These are phyloP conservation scores for Plestiodon gilberti DNA, from an alignment of 2,113 vertebrate species.

Conservation along the genomic window DNA sequence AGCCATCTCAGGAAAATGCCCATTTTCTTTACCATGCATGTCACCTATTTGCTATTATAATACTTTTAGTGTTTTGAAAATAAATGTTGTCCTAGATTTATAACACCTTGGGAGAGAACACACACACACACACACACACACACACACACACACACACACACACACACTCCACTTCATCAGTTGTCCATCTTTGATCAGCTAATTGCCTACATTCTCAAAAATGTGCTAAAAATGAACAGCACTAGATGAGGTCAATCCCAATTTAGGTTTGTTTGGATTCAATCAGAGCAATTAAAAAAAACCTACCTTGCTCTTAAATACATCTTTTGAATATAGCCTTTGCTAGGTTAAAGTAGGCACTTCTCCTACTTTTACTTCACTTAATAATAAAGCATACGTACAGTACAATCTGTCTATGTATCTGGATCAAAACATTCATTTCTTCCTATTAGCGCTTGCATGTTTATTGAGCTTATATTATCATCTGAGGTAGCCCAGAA, in stretches of 20 bases:
- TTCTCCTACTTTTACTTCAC: slow-evolving; percentile 55
- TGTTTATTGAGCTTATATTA: slow-evolving; percentile 37
- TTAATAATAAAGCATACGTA: slow-evolving; percentile 47
- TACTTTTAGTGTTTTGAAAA: slow-evolving; percentile 56
- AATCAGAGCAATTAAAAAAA: slow-evolving; percentile 72
- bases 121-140: no score
- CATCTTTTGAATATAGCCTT: slow-evolving; percentile 62
- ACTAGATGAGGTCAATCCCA: slow-evolving; percentile 66
- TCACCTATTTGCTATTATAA: slow-evolving; percentile 60
- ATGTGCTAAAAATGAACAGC: slow-evolving; percentile 61
- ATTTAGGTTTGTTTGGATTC: slow-evolving; percentile 67
- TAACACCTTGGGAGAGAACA: slow-evolving; percentile 49
- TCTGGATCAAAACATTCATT: slow-evolving; percentile 48
- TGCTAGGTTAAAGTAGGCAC: slow-evolving; percentile 49
- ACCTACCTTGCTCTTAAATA: slow-evolving; percentile 69
- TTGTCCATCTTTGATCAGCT: slow-evolving; percentile 69
- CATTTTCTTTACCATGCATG: slow-evolving; percentile 37
- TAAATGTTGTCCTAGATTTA: slow-evolving; percentile 69
- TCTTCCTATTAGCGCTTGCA: slow-evolving; percentile 30
- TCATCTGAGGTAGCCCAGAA: slow-evolving; percentile 50
- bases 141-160: no score
- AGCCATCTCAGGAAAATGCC: slow-evolving; percentile 49
- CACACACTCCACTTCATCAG: slow-evolving; percentile 62
- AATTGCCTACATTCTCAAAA: slow-evolving; percentile 74
- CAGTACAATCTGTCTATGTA: slow-evolving; percentile 23